A percentile compares a stretch with the other conserved stretches of the same genome.
Evolutionary conservation across 2,113 vertebrate genomes (phyloP).

Genomic region (Peromyscus leucopus): DNA sequence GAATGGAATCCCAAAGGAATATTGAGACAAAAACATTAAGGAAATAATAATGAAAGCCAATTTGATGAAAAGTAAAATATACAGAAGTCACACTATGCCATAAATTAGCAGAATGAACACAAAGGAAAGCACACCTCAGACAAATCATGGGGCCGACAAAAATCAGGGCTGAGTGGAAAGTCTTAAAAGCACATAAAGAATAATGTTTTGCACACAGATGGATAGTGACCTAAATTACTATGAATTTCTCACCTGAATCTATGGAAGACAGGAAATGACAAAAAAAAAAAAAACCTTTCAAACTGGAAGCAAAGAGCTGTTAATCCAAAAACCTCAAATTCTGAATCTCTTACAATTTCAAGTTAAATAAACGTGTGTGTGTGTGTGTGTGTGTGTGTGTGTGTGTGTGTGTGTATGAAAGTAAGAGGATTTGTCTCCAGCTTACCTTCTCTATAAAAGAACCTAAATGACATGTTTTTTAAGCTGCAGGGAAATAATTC

Average conservation of each 20-base stretch:
- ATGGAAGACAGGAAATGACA: neutral
- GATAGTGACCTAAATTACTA: neutral
- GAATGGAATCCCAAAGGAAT: neutral
- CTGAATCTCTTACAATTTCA: neutral
- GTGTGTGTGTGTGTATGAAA: neutral
- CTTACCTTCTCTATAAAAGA: neutral
- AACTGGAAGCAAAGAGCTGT: neutral
- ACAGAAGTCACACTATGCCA: neutral
- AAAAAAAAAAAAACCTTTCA: neutral
- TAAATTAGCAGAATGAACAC: neutral
- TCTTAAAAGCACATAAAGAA: neutral
- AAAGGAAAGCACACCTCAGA: neutral
- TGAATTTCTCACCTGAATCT: neutral
- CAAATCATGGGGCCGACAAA: neutral
- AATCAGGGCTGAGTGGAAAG: neutral
- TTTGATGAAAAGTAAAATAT: neutral
- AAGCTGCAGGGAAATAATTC: neutral
- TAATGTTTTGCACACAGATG: neutral
- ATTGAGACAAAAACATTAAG: neutral
- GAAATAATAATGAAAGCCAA: neutral
- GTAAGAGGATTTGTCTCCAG: neutral
- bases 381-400: neutral
- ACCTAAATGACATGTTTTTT: neutral
- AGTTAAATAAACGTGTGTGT: neutral
- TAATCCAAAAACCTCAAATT: neutral